These are phyloP conservation scores for Torymus tubicola DNA, from an alignment of 2,888 invertebrate genomes.

Conservation along the genomic window DNA sequence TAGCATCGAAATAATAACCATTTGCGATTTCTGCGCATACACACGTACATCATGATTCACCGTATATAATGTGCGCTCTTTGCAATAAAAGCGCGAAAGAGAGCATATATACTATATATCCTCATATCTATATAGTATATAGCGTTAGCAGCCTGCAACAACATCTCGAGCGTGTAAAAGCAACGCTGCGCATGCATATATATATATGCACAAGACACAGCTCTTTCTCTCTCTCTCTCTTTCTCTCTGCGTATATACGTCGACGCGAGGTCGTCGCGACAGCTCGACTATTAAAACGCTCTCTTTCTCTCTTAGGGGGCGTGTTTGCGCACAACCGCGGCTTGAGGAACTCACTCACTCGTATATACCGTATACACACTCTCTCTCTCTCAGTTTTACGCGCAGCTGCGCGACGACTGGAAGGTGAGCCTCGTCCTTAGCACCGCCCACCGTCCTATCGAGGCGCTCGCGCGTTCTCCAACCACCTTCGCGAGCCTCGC, in stretches of 20 bases:
- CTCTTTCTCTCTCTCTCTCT: background rate
- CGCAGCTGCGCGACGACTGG: slow-evolving; percentile 66
- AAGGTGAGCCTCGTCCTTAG: slow-evolving; percentile 64
- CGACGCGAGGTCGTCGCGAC: slow-evolving; percentile 39
- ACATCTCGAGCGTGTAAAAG: too few species aligned
- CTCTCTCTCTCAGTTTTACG: slow-evolving; percentile 18
- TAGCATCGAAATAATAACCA: too few species aligned
- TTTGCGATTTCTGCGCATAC: too few species aligned
- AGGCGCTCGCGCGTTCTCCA: slow-evolving; percentile 63
- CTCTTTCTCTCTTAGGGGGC: slow-evolving; percentile 43
- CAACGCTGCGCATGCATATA: too few species aligned
- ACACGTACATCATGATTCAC: too few species aligned
- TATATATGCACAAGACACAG: too few species aligned
- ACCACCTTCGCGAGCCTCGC: slow-evolving; percentile 61
- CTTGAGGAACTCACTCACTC: slow-evolving; percentile 24
- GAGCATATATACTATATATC: too few species aligned
- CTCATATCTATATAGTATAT: too few species aligned
- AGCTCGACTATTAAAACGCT: slow-evolving; percentile 43
- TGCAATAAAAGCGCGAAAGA: too few species aligned
- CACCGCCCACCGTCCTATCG: slow-evolving; percentile 74
- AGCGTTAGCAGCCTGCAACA: too few species aligned
- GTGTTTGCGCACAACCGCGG: slow-evolving; percentile 40
- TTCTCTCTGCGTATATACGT: background rate
- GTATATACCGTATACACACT: background rate
- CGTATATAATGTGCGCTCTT: too few species aligned